Evolutionary conservation across 2,113 vertebrate genomes (phyloP), one percentile per base, ranked within the genome.

Genomic region (Halichoeres trimaculatus): DNA sequence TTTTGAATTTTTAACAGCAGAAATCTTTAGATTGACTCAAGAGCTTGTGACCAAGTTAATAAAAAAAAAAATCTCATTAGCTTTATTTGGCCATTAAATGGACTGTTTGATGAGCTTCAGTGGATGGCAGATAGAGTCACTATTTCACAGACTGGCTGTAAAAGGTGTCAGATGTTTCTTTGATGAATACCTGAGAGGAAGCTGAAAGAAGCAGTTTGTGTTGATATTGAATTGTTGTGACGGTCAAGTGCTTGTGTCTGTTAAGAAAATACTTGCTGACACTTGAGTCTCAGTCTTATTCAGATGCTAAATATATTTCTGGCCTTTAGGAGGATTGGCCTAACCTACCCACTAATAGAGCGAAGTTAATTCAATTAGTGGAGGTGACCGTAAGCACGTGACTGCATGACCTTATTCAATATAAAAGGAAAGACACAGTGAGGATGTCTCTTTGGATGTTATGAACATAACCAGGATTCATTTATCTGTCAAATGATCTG

Each of bases 331-430:
- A 76, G 47, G 76, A 77, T 85, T 11, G 17, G 40, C 56, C 67
- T 57, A 40, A 68, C 50, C 48, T 20, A 43, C 66, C 35, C 52
- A 60, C 55, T 83, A 85, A 85, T 30, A 55, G 62, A 78, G 71
- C 80, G 43, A 60, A 78, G 81, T 85, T 86, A 87, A 90, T 80
- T 85, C 17, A 79, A 26, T 92, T 83, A 88, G 74, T 38, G 13
- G 26, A 69, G 65, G 62, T 89, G 81, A 71, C 45, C 16, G 5
- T 50, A 45, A 72, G 86, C 78, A 79, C 52, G 35, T 76, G 64
- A 64, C 61, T 56, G 9, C 30, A 54, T 76, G 68, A 68, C 57
- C 34, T 30, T 70, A 41, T 43, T 26, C 7, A 55, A 67, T 38
- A 2, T 22, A 64, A 76, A 55, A 17, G 17, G 10, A 16, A 74